These are phyloP conservation scores for Platysternon megacephalum DNA, from an alignment of 2,113 vertebrate genomes.

Conservation along the genomic window DNA sequence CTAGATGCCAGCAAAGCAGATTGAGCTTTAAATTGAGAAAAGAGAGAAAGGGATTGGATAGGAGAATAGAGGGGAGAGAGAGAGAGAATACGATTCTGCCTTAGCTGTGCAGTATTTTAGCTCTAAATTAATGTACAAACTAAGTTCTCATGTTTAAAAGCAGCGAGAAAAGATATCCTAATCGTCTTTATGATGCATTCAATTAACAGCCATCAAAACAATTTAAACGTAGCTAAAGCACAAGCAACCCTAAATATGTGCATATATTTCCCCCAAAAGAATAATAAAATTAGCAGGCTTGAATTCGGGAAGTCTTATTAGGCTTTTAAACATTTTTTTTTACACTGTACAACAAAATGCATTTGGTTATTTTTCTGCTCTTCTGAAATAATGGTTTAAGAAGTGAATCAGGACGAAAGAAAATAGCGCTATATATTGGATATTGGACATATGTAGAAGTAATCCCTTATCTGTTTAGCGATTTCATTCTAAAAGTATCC, in stretches of 20 bases:
- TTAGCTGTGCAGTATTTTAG: neutral
- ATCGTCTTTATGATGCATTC: neutral
- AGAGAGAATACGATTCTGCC: neutral
- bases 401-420: neutral
- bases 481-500: neutral
- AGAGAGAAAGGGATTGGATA: constrained; percentile 1
- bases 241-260: neutral
- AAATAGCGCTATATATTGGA: neutral
- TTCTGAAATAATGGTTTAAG: neutral
- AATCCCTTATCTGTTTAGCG: accelerated
- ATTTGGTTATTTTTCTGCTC: neutral
- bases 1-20: neutral
- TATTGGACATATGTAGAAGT: accelerated
- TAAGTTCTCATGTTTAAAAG: constrained; percentile 37
- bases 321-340: neutral
- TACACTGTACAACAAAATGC: neutral
- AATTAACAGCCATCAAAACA: accelerated
- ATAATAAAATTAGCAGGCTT: neutral
- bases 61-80: neutral
- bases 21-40: neutral
- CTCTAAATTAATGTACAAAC: neutral
- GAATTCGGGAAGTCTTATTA: neutral
- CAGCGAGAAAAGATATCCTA: neutral
- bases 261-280: neutral
- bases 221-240: neutral